Evolutionary conservation across 2,113 vertebrate species (phyloP).

Genomic region (Podiceps cristatus): DNA sequence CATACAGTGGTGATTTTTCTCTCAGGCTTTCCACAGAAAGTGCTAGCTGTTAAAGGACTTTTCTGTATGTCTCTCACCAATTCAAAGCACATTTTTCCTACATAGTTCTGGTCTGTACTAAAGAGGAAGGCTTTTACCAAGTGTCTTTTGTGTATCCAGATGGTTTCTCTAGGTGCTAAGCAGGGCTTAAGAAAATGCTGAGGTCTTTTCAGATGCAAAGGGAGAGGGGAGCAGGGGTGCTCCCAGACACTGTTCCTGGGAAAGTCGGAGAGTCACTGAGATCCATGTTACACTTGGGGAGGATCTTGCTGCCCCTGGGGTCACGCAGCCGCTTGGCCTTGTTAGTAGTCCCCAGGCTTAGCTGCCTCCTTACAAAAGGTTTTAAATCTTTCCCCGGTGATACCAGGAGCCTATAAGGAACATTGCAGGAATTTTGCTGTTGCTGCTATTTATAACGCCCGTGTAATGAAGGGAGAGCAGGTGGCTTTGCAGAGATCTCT

Average conservation of each 20-base stretch:
- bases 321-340: background rate
- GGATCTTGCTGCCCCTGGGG: background rate
- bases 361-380: background rate
- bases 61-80: background rate
- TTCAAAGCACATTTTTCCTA: constrained; percentile 6
- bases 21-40: background rate
- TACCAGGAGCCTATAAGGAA: background rate
- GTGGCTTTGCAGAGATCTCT: background rate
- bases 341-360: background rate
- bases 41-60: constrained; percentile 26
- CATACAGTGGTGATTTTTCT: background rate
- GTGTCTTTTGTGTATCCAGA: background rate
- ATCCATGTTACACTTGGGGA: background rate
- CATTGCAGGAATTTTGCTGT: background rate
- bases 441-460: background rate
- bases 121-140: constrained; percentile 23
- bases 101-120: background rate
- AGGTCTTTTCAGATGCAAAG: background rate
- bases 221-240: background rate
- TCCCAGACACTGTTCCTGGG: background rate
- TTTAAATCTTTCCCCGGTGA: background rate
- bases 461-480: background rate
- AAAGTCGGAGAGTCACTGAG: background rate
- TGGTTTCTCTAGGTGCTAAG: background rate
- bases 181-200: background rate